A percentile compares a stretch with the other conserved stretches of the same genome.
These are phyloP conservation scores for Heteronetta atricapilla DNA, from an alignment of 2,113 vertebrate genomes.

Conservation along the genomic window DNA sequence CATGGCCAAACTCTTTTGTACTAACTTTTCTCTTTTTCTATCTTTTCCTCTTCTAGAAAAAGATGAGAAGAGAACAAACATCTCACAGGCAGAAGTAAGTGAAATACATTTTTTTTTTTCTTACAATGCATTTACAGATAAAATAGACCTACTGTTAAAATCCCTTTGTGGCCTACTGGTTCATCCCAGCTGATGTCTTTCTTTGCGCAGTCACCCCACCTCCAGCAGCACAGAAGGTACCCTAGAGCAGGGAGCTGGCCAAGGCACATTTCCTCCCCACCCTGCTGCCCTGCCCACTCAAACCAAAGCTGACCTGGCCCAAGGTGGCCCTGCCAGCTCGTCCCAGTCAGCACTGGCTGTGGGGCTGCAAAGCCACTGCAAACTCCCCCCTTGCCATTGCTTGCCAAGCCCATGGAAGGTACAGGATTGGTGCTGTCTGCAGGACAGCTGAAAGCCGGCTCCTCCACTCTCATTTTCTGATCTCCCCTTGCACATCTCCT, in stretches of 20 bases:
- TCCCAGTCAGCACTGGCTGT: neutral
- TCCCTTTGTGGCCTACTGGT: neutral
- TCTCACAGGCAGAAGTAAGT: slow-evolving; percentile 83
- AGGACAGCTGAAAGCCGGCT: neutral
- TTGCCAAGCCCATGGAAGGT: neutral
- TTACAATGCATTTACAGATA: neutral
- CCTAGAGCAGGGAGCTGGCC: neutral
- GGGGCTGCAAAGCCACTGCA: neutral
- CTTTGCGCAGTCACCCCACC: neutral
- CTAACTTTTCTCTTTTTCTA: slow-evolving; percentile 7
- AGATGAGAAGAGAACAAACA: slow-evolving; percentile 82
- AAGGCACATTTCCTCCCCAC: neutral
- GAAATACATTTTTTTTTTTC: neutral
- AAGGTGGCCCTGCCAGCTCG: neutral
- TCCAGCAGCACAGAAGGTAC: neutral
- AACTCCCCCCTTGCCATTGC: neutral
- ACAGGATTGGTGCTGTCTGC: neutral
- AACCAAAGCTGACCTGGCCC: neutral
- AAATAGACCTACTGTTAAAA: neutral
- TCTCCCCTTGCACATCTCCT: neutral
- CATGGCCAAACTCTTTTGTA: neutral
- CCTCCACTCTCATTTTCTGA: neutral
- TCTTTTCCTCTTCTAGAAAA: slow-evolving; percentile 75
- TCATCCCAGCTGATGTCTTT: neutral
- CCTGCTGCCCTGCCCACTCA: neutral